Evolutionary conservation across 2,797 vertebrate genomes (phyloP).

Genomic region (Lates japonicus): DNA sequence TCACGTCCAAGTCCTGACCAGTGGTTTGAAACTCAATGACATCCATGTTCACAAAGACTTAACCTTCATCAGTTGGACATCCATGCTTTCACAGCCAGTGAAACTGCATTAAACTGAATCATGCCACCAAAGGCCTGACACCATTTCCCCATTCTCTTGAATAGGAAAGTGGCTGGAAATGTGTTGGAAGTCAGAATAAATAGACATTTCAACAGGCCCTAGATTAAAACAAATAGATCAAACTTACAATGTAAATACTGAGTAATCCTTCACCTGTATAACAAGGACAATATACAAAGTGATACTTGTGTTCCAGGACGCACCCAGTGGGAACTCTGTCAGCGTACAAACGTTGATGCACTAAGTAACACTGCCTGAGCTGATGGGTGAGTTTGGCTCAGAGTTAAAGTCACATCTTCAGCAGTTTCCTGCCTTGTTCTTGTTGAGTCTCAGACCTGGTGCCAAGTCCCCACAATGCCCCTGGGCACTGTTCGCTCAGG

Average conservation of each 20-base stretch:
- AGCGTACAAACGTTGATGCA: neutral
- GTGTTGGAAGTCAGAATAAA: too few species aligned
- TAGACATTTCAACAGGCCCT: neutral
- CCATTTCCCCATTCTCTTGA: too few species aligned
- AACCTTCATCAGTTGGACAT: too few species aligned
- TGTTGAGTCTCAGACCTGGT: neutral
- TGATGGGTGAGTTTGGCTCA: constrained; percentile 3
- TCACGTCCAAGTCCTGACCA: too few species aligned
- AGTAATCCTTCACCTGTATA: neutral
- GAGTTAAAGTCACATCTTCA: constrained; percentile 5
- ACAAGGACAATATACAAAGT: neutral
- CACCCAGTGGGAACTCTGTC: neutral
- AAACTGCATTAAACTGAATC: too few species aligned
- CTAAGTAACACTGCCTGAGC: constrained; percentile 23
- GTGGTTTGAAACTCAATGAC: neutral
- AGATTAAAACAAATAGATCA: neutral
- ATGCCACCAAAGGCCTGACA: too few species aligned
- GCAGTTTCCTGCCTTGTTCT: neutral
- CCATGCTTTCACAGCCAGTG: too few species aligned
- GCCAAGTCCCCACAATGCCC: constrained; percentile 46
- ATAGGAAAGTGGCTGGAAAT: too few species aligned
- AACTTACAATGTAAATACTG: neutral
- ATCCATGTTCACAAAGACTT: neutral
- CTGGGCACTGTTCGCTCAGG: constrained; percentile 1
- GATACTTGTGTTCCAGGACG: neutral